Evolutionary conservation across 2,888 invertebrate species (phyloP).

Genomic region (Synergus gifuensis): DNA sequence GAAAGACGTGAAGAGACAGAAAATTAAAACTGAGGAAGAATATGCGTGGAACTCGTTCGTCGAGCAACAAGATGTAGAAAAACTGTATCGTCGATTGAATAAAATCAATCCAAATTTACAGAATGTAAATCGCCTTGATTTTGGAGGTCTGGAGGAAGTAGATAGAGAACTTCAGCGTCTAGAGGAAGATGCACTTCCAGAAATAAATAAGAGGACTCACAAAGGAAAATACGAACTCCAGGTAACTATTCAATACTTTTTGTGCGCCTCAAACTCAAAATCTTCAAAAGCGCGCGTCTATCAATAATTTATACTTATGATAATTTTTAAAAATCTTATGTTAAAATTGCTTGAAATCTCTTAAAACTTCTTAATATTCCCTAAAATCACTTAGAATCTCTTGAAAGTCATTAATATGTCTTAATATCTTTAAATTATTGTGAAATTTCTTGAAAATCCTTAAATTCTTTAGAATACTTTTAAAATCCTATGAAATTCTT

Average conservation of each 20-base stretch:
- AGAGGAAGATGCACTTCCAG: conserved; percentile 61
- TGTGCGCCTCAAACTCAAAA: too few relatives aligned
- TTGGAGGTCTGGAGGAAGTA: conserved; percentile 59
- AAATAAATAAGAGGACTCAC: conserved; percentile 47
- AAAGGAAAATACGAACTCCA: background rate
- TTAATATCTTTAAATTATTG: too few relatives aligned
- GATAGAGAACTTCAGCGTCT: conserved; percentile 65
- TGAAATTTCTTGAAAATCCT: too few relatives aligned
- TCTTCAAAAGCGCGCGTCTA: too few relatives aligned
- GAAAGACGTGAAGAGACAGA: conserved; percentile 68
- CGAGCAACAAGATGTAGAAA: conserved; percentile 58
- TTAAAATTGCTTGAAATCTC: too few relatives aligned
- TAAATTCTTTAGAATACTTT: too few relatives aligned
- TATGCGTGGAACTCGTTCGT: conserved; percentile 65
- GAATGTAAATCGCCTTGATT: conserved; percentile 45
- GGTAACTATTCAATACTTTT: background rate
- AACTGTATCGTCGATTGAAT: conserved; percentile 50
- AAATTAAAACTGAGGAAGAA: conserved; percentile 67
- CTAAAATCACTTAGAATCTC: too few relatives aligned
- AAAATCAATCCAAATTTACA: conserved; percentile 35
- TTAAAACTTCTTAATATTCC: too few relatives aligned
- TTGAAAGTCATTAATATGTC: too few relatives aligned
- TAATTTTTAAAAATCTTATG: too few relatives aligned
- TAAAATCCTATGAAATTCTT: too few relatives aligned
- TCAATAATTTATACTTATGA: too few relatives aligned